These are phyloP conservation scores for Rattus rattus DNA, from an alignment of 2,113 vertebrate genomes.

Conservation along the genomic window DNA sequence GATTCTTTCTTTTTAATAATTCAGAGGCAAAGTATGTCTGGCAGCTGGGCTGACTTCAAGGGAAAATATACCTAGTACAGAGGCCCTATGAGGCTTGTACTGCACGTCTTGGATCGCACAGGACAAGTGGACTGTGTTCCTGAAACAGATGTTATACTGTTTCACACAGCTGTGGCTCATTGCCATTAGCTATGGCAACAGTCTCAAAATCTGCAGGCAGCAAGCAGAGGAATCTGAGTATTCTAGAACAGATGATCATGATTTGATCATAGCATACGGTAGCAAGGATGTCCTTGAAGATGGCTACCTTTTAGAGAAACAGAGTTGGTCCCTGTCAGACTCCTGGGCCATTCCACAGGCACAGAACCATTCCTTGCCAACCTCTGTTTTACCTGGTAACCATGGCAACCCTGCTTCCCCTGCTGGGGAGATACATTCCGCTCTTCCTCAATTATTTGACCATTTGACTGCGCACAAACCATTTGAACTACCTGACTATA, in stretches of 20 bases:
- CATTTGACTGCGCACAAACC: not conserved
- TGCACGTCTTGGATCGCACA: conserved; percentile 10
- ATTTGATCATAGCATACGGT: conserved; percentile 1
- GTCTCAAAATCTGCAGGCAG: not conserved
- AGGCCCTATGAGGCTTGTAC: not conserved
- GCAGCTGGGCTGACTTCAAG: conserved; percentile 29
- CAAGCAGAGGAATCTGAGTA: not conserved
- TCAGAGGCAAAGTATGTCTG: conserved; percentile 47
- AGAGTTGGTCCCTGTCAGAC: not conserved
- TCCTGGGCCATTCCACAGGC: not conserved
- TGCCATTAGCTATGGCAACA: not conserved
- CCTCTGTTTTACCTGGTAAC: not conserved
- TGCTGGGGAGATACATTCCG: not conserved
- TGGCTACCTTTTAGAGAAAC: not conserved
- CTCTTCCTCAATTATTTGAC: not conserved
- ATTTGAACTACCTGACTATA: not conserved
- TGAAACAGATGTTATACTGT: conserved; percentile 44
- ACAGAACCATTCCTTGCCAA: not conserved
- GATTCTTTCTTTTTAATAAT: conserved; percentile 22
- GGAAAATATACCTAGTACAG: not conserved
- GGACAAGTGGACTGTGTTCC: not conserved
- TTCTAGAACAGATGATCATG: not conserved
- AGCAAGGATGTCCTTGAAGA: not conserved
- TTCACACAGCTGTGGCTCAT: conserved; percentile 20
- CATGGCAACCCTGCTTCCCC: not conserved